These are phyloP conservation scores for Coecobrya sp. DNA, from an alignment of 2,888 invertebrate genomes.

Conservation along the genomic window DNA sequence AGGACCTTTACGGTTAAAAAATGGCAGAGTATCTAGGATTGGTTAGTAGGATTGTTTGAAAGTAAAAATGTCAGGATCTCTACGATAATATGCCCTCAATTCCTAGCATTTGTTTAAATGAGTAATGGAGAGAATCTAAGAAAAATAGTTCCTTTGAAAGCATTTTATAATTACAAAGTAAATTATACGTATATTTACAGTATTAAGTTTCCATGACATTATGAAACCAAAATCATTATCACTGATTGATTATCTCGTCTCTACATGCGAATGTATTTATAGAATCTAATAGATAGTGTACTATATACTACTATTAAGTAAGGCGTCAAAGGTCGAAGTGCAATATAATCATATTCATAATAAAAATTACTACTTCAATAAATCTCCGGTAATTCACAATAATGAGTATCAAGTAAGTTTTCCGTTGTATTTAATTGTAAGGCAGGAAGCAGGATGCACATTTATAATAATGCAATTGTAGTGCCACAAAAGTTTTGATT, in stretches of 20 bases:
- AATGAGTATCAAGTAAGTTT: neutral
- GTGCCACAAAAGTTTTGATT: no score
- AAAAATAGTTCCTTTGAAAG: neutral
- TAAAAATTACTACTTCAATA: neutral
- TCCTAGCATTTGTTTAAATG: no score
- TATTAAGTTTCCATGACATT: constrained; percentile 27
- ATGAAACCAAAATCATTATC: neutral
- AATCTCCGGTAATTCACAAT: neutral
- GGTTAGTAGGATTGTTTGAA: neutral
- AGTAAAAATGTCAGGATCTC: constrained; percentile 13
- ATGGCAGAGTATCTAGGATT: neutral
- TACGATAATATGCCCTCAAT: no score
- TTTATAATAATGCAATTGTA: no score
- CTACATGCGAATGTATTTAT: neutral
- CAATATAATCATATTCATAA: constrained; percentile 3
- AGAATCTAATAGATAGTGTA: neutral
- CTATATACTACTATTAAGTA: neutral
- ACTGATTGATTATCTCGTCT: neutral
- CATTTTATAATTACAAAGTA: neutral
- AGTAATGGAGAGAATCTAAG: neutral
- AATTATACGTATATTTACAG: neutral
- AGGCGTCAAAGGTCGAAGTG: constrained; percentile 13
- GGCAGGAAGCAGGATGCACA: no score
- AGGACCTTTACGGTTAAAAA: neutral
- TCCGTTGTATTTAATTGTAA: no score